Evolutionary conservation across 2,888 invertebrate species (phyloP), one percentile per base, ranked within the genome.

Genomic region (Blomia tropicalis): DNA sequence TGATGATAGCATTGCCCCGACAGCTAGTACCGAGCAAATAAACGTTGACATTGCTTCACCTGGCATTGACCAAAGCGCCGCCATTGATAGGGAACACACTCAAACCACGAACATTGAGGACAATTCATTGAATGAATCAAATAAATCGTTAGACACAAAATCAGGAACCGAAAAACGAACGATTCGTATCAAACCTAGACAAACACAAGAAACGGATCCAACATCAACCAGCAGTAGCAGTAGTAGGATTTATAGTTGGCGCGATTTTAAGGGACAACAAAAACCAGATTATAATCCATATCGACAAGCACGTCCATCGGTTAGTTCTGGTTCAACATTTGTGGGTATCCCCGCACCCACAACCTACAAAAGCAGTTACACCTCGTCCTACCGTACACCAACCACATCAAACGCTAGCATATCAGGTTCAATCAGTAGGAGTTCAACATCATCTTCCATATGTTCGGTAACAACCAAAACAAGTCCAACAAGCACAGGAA

Each of bases 211-310:
- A 17, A 11, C 36, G 7, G 17, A 11, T 36, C 36, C 36, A 11
- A 11, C 36, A 11, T 7, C 36, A 36, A 11, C 36, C 36, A 36
- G 7, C 7, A 36, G 7, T 17, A 17, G 7, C 36, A 17, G 36
- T 11, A n/a, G n/a, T n/a, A n/a, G n/a, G n/a, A 36, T 36, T 36
- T 17, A 36, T 17, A 36, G 36, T 36, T 36, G 7, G 17, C 36
- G 36, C 22, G 68, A 66, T 43, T 54, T 64, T 25, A 65, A 59
- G 22, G 68, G 68, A 47, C 68, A 67, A 58, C 68, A 68, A 29
- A 65, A 68, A 32, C 68, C 68, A 1, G 66, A 68, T 61, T 68
- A 68, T 58, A 66, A 64, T 64, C 65, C 68, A 25, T 69, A 62
- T 64, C 64, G 68, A 59, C 44, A 44, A n/a, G 43, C 59, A 7